phyloP scores from a whole-genome alignment of 1,140 invertebrate species.

The Pygmarrhopalites habei region DNA sequence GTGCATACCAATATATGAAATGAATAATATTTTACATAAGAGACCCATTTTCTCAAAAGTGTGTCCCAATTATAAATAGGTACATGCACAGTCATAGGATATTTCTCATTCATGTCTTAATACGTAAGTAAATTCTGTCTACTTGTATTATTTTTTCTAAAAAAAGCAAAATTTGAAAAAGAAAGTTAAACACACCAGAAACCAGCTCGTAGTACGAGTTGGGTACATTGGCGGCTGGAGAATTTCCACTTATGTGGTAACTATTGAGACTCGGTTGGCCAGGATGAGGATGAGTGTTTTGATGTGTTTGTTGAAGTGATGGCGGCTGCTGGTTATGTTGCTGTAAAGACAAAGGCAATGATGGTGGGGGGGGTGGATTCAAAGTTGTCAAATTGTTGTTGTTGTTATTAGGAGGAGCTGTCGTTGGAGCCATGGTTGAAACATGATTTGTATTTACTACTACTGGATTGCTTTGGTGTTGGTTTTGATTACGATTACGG shows the following conservation, averaged over 20 bases:
- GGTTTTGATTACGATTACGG: slow-evolving; percentile 11
- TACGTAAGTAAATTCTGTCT: too few species aligned
- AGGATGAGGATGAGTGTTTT: slow-evolving; percentile 21
- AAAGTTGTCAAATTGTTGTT: slow-evolving; percentile 15
- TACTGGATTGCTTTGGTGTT: slow-evolving; percentile 1
- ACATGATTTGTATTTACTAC: slow-evolving; percentile 2
- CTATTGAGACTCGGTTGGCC: slow-evolving; percentile 34
- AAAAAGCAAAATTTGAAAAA: too few species aligned
- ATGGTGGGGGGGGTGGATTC: slow-evolving; percentile 26
- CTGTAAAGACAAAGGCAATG: slow-evolving; percentile 18
- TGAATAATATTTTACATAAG: too few species aligned
- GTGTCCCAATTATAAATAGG: too few species aligned
- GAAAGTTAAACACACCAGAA: too few species aligned
- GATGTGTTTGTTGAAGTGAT: slow-evolving; percentile 17
- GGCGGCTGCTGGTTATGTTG: slow-evolving; percentile 13
- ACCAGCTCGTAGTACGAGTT: too few species aligned
- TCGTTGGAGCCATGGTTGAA: slow-evolving; percentile 15
- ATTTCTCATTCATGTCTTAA: too few species aligned
- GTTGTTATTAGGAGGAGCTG: slow-evolving; percentile 20
- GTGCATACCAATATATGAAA: too few species aligned
- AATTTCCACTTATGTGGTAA: slow-evolving; percentile 34
- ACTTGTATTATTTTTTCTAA: too few species aligned
- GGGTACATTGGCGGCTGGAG: too few species aligned
- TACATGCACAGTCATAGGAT: too few species aligned
- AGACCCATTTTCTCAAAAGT: too few species aligned